Evolutionary conservation across 2,888 invertebrate genomes (phyloP), one percentile per base, ranked within the genome.

Genomic region (Chalcis sispes): DNA sequence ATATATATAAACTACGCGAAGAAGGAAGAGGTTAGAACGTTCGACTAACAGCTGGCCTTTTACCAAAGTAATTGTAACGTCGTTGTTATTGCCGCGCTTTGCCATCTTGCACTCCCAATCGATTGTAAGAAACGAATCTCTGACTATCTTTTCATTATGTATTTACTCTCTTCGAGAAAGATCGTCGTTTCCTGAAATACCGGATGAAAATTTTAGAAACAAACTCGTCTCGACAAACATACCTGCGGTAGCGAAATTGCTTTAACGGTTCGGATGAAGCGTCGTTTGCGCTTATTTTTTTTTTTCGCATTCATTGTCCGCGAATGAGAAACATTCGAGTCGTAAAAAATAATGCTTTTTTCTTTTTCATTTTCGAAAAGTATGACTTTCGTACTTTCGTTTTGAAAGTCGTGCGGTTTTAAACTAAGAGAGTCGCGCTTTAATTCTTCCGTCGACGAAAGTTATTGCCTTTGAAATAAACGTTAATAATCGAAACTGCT

Each of bases 341-440:
- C 48, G 42, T 42, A 61, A 42, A n/a, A n/a, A n/a, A n/a, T n/a
- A n/a, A 23, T 18, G 13, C n/a, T 25, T 46, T 62, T 48, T 25
- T 18, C 20, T 20, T 25, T 48, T 32, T 48, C 18, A n/a, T n/a
- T n/a, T 1, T 48, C 15, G 18, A 25, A 29, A 15, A 15, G n/a
- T 15, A 15, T 15, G n/a, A 46, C 10, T 46, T 15, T 46, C 15
- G 10, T 46, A 64, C 62, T 64, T 64, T 64, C 62, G 32, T 48
- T 64, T 64, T 29, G 62, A 64, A 64, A 64, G 62, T 64, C 29
- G 25, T 48, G n/a, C 20, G 8, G 23, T 5, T 15, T 10, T 46
- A 15, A 20, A 3, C 20, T 36, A 59, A 20, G n/a, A 10, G 8
- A 10, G 23, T 13, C 1, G 13, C 15, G 5, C 7, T 2, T 27